Base-by-base conservation (phyloP, 2,113 vertebrate genomes). In the Monopterus albus region DNA sequence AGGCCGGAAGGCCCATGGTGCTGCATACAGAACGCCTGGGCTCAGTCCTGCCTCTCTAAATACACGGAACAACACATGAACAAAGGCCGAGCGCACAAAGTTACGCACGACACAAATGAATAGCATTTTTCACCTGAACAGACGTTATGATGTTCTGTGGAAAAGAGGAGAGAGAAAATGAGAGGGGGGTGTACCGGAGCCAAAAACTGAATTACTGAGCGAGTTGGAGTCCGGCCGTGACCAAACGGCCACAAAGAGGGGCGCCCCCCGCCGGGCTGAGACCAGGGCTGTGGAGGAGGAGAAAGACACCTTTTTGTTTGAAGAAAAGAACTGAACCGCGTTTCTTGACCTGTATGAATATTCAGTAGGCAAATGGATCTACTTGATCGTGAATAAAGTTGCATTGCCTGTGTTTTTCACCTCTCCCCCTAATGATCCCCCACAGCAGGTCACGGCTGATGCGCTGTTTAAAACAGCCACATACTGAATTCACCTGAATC, bases 191-290 rank as follows among this genome's bases (percentile, higher is more conserved):
- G 53, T 36, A 12, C 33, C 15, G 20, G 56, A 70, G 60, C 57
- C 28, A 69, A 29, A 45, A 75, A 42, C 50, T 72, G 55, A 81
- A 83, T 85, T 74, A 81, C 72, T 74, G 74, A 84, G 49, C 25
- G 74, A 72, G 61, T 50, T 51, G 35, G 47, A 71, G 69, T 83
- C 70, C 52, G 65, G 55, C 79, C 74, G 77, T 81, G 87, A 81
- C 77, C 20, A 87, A 87, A 72, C 46, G 55, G 51, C 28, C 64
- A 77, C 75, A 81, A 84, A 83, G 74, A 82, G 58, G 29, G 26
- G 66, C 74, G 70, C 72, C 68, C 70, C 80, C 79, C 59, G 57
- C 58, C 49, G 82, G 72, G 75, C 77, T 20, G 33, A 52, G 47
- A 29, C 21, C 72, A 49, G 59, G 62, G 67, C 36, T 49, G 50